These are phyloP conservation scores for Perca schrenkii DNA, from an alignment of 2,113 vertebrate genomes.

Conservation along the genomic window DNA sequence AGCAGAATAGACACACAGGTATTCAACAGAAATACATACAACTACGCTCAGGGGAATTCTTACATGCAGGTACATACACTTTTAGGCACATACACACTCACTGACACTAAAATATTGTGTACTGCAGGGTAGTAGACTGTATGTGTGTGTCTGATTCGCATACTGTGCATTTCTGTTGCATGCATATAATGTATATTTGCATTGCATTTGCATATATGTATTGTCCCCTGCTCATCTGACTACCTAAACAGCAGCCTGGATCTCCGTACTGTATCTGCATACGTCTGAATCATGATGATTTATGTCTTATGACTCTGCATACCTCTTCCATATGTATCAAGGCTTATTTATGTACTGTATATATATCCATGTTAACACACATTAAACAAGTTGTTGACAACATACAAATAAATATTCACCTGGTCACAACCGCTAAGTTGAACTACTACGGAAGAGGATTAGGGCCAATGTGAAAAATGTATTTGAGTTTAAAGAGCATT, in stretches of 20 bases:
- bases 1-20: constrained; percentile 24
- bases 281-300: constrained; percentile 17
- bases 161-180: not conserved
- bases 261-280: constrained; percentile 20
- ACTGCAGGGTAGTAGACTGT: not conserved
- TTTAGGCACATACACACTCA: not conserved
- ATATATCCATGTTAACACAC: not conserved
- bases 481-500: too few relatives aligned
- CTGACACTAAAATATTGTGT: not conserved
- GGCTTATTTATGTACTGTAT: not conserved
- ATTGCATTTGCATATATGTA: constrained; percentile 19
- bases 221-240: constrained; percentile 7
- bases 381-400: not conserved
- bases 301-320: not conserved
- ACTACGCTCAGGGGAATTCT: not conserved
- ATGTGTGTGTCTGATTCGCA: not conserved
- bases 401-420: not conserved
- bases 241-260: not conserved
- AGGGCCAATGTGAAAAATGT: too few relatives aligned
- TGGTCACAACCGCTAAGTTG: not conserved
- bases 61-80: not conserved
- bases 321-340: constrained; percentile 16
- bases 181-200: constrained; percentile 19
- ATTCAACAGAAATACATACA: not conserved
- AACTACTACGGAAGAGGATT: too few relatives aligned